phyloP scores from a whole-genome alignment of 2,113 vertebrate species.

The Falco punctatus region DNA sequence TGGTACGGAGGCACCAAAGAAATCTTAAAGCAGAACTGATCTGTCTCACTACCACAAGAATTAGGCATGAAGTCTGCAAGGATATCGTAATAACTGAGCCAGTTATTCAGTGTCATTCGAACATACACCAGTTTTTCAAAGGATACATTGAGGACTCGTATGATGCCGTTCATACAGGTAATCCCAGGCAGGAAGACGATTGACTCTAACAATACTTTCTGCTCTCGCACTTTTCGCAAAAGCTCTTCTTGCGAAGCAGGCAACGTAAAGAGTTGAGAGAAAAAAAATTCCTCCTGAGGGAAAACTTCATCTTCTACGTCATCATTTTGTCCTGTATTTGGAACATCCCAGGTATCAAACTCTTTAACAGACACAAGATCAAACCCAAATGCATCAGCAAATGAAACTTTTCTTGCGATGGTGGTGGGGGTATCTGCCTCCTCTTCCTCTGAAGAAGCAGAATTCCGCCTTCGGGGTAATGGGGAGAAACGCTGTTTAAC shows the following conservation, averaged over 20 bases:
- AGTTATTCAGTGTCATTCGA: constrained; percentile 85
- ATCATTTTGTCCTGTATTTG: constrained; percentile 48
- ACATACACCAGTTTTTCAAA: constrained; percentile 88
- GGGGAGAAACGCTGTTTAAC: constrained; percentile 75
- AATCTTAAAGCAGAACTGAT: constrained; percentile 90
- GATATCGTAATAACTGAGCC: constrained; percentile 89
- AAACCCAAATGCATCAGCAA: constrained; percentile 94
- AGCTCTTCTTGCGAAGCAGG: constrained; percentile 83
- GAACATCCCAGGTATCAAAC: constrained; percentile 82
- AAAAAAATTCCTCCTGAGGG: constrained; percentile 80
- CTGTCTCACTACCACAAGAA: constrained; percentile 88
- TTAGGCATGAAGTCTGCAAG: constrained; percentile 89
- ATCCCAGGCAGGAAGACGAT: constrained; percentile 81
- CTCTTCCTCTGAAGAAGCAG: constrained; percentile 82
- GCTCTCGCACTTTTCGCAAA: constrained; percentile 78
- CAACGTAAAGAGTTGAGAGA: constrained; percentile 83
- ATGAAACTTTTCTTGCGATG: constrained; percentile 89
- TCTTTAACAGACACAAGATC: constrained; percentile 95
- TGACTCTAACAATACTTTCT: constrained; percentile 87
- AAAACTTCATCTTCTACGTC: constrained; percentile 55
- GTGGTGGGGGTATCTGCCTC: constrained; percentile 72
- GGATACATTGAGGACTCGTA: constrained; percentile 92
- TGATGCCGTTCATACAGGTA: constrained; percentile 82
- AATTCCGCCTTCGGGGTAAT: constrained; percentile 73
- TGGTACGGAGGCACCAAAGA: constrained; percentile 84